A percentile compares a stretch with the other conserved stretches of the same genome.
Evolutionary conservation across 2,888 invertebrate genomes (phyloP).

Genomic region (Drosophila ezoana): DNA sequence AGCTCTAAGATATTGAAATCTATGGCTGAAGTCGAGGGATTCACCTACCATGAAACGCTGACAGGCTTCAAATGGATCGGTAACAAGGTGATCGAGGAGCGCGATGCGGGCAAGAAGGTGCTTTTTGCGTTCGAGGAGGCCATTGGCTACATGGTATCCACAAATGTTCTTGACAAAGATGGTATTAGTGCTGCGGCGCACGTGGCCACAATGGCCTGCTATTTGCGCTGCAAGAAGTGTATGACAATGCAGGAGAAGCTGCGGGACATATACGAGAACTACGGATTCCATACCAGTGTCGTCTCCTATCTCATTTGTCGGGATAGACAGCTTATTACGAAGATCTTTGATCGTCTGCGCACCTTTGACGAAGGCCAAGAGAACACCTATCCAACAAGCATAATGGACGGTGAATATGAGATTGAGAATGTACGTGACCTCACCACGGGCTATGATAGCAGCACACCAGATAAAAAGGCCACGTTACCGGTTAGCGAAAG

Average conservation of each 20-base stretch:
- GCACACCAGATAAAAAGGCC: slow-evolving; percentile 89
- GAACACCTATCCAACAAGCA: slow-evolving; percentile 89
- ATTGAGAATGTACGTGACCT: slow-evolving; percentile 93
- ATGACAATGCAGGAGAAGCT: slow-evolving; percentile 88
- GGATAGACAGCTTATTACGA: slow-evolving; percentile 88
- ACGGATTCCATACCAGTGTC: slow-evolving; percentile 94
- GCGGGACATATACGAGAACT: slow-evolving; percentile 91
- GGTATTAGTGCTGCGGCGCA: slow-evolving; percentile 96
- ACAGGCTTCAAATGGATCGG: slow-evolving; percentile 99
- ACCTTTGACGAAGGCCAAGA: slow-evolving; percentile 86
- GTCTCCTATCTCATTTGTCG: slow-evolving; percentile 96
- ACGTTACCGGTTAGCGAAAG: slow-evolving; percentile 88
- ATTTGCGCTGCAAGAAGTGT: slow-evolving; percentile 87
- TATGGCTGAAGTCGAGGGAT: slow-evolving; percentile 92
- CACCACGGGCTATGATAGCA: slow-evolving; percentile 92
- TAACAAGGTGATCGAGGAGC: slow-evolving; percentile 91
- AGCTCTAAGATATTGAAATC: slow-evolving; percentile 96
- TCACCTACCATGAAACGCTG: slow-evolving; percentile 93
- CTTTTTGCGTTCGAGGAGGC: slow-evolving; percentile 99
- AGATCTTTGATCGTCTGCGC: slow-evolving; percentile 93
- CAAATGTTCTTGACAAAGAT: slow-evolving; percentile 96
- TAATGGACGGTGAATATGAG: slow-evolving; percentile 87
- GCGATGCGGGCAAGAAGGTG: slow-evolving; percentile 90
- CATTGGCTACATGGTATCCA: slow-evolving; percentile 98
- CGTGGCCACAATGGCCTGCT: slow-evolving; percentile 90